These are phyloP conservation scores for Epinephelus fuscoguttatus DNA, from an alignment of 2,113 vertebrate genomes.

Conservation along the genomic window DNA sequence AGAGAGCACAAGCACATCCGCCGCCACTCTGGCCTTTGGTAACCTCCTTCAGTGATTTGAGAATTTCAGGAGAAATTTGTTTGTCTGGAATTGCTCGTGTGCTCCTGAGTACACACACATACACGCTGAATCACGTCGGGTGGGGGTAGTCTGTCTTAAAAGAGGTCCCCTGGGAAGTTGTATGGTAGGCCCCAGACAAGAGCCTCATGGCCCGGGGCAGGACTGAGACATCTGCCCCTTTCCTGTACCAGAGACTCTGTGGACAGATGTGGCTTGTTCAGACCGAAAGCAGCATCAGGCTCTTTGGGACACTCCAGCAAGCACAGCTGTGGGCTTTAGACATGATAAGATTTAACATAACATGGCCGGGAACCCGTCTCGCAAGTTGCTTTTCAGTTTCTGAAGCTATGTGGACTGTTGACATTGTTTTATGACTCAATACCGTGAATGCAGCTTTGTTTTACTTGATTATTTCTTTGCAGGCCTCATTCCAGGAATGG, in stretches of 20 bases:
- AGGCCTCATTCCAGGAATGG: constrained; percentile 38
- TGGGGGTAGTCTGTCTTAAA: constrained; percentile 50
- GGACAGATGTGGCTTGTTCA: constrained; percentile 40
- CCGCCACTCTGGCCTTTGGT: constrained; percentile 59
- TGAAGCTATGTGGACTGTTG: constrained; percentile 5
- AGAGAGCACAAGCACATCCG: constrained; percentile 58
- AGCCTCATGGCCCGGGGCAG: constrained; percentile 64
- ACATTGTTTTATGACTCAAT: constrained; percentile 37
- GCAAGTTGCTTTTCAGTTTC: constrained; percentile 35
- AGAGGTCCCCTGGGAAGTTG: constrained; percentile 71
- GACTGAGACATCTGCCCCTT: constrained; percentile 77
- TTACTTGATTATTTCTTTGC: constrained; percentile 29
- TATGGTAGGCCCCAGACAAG: constrained; percentile 70
- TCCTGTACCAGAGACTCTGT: constrained; percentile 57
- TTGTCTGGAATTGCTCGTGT: constrained; percentile 50
- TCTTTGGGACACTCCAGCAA: constrained; percentile 40
- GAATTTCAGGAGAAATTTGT: constrained; percentile 45
- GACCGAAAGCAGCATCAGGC: constrained; percentile 29
- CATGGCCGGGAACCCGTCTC: constrained; percentile 46
- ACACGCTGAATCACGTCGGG: constrained; percentile 58
- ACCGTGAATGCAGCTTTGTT: constrained; percentile 27
- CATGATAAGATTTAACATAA: constrained; percentile 67
- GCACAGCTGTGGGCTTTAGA: constrained; percentile 66
- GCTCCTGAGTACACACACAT: constrained; percentile 36
- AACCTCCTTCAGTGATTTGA: constrained; percentile 62